Percentiles rank a stretch among this genome's conserved stretches.
These are phyloP conservation scores for Aspidiotus rigidus DNA, from an alignment of 2,888 invertebrate genomes.

Conservation along the genomic window DNA sequence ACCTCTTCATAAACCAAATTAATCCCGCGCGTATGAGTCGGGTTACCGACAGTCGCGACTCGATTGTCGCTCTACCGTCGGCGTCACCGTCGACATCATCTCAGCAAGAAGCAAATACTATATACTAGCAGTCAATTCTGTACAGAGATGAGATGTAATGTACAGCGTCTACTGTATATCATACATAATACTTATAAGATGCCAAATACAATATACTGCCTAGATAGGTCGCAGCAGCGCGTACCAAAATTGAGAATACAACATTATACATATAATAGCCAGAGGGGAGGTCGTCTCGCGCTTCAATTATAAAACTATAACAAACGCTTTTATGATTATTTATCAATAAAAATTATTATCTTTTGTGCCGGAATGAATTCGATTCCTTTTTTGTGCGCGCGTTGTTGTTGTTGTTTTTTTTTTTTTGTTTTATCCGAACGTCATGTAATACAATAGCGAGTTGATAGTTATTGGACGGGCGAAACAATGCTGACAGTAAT, in stretches of 20 bases:
- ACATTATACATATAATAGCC: slow-evolving; percentile 3
- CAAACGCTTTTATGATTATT: slow-evolving; percentile 33
- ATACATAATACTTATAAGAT: too few species aligned
- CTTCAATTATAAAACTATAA: slow-evolving; percentile 31
- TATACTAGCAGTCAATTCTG: background rate
- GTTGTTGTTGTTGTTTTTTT: background rate
- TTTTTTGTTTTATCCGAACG: slow-evolving; percentile 23
- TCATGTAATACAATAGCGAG: slow-evolving; percentile 13
- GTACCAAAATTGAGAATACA: background rate
- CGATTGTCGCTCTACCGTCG: too few species aligned
- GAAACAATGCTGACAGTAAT: slow-evolving; percentile 30
- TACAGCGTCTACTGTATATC: too few species aligned
- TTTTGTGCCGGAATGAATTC: slow-evolving; percentile 28
- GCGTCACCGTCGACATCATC: background rate
- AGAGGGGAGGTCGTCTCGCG: slow-evolving; percentile 28
- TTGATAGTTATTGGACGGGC: slow-evolving; percentile 26
- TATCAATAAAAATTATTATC: slow-evolving; percentile 30
- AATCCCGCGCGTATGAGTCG: too few species aligned
- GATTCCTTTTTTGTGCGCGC: slow-evolving; percentile 20
- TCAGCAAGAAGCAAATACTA: slow-evolving; percentile 2
- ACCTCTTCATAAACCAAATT: too few species aligned
- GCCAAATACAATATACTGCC: background rate
- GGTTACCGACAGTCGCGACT: too few species aligned
- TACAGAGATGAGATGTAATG: background rate
- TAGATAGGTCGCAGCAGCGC: background rate